These are phyloP conservation scores for Diaperis boleti DNA, from an alignment of 2,888 invertebrate species.

Conservation along the genomic window DNA sequence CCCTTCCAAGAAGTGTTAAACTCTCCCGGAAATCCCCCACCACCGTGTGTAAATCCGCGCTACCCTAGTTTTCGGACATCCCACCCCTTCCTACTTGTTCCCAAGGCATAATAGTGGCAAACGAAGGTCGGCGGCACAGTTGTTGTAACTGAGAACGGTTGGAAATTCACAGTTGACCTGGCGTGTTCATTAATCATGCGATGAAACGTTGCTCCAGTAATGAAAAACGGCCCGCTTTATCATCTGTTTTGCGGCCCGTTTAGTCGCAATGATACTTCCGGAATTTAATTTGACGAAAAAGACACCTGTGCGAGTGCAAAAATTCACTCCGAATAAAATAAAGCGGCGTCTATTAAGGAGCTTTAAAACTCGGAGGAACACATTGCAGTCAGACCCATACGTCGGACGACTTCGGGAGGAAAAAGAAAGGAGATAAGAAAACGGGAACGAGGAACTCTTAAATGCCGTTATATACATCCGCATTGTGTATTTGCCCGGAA, in stretches of 20 bases:
- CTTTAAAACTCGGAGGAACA: conserved; percentile 29
- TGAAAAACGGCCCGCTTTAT: conserved; percentile 59
- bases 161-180: conserved; percentile 60
- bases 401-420: neutral
- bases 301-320: conserved; percentile 28
- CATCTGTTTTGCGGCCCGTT: conserved; percentile 59
- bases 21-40: too few species aligned
- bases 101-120: neutral
- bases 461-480: conserved; percentile 46
- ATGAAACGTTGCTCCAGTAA: conserved; percentile 54
- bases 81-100: neutral
- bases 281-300: conserved; percentile 50
- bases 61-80: neutral
- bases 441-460: conserved; percentile 22
- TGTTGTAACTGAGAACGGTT: conserved; percentile 41
- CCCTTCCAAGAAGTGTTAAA: too few species aligned
- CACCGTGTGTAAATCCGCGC: too few species aligned
- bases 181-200: conserved; percentile 58
- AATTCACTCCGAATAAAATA: conserved; percentile 28
- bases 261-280: conserved; percentile 55
- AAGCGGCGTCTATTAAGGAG: conserved; percentile 31
- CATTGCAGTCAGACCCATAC: conserved; percentile 14
- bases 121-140: conserved; percentile 4
- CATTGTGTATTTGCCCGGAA: conserved; percentile 52
- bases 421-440: neutral